These are phyloP conservation scores for Dynastes maya DNA, from an alignment of 2,888 invertebrate species.

Conservation along the genomic window DNA sequence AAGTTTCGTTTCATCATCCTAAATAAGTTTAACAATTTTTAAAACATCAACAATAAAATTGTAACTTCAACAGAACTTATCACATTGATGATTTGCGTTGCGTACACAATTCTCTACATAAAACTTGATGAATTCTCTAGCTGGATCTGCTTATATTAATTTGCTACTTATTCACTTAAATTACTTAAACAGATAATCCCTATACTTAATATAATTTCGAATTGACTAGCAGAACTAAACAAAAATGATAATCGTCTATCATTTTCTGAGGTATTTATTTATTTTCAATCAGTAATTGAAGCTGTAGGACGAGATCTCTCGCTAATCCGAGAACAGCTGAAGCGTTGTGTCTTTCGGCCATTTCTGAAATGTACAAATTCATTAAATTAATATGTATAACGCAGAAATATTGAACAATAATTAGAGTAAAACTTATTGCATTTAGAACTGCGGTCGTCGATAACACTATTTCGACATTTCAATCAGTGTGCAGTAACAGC, in stretches of 20 bases:
- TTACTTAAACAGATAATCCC: not conserved
- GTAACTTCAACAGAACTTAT: no score
- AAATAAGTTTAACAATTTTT: no score
- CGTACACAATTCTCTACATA: no score
- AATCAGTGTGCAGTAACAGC: no score
- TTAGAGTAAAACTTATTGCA: no score
- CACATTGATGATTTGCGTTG: no score
- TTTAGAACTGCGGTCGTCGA: no score
- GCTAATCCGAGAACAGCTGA: slow-evolving; percentile 87
- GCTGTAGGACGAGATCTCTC: slow-evolving; percentile 88
- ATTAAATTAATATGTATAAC: not conserved
- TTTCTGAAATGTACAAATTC: slow-evolving; percentile 79
- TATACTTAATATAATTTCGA: slow-evolving; percentile 20
- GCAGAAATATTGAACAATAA: not conserved
- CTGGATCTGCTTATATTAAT: not conserved
- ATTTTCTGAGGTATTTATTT: slow-evolving; percentile 74
- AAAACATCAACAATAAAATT: not conserved
- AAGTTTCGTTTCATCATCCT: no score
- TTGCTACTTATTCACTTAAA: not conserved
- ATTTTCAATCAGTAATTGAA: slow-evolving; percentile 94
- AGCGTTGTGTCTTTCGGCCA: slow-evolving; percentile 96
- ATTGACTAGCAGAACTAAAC: slow-evolving; percentile 24
- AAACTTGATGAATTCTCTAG: not conserved
- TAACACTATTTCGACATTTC: no score
- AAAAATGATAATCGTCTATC: slow-evolving; percentile 10